Percentiles rank a stretch among this genome's conserved stretches.
phyloP scores from a whole-genome alignment of 1,140 invertebrate species.

The Sesamia nonagrioides region DNA sequence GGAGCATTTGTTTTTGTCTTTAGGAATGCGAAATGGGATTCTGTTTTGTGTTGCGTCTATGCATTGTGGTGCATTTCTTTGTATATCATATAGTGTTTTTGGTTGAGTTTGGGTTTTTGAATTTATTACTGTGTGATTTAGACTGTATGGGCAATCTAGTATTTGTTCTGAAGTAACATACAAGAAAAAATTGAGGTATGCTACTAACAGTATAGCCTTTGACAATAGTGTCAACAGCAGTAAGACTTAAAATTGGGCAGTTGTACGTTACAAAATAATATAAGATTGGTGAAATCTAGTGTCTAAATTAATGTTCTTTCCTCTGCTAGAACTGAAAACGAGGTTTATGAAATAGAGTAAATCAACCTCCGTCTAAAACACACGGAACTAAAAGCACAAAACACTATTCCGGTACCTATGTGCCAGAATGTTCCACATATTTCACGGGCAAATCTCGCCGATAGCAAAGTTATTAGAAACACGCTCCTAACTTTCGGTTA shows the following conservation, averaged over 20 bases:
- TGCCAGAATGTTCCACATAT: slow-evolving; percentile 46
- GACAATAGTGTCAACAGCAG: too few species aligned
- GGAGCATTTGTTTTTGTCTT: slow-evolving; percentile 15
- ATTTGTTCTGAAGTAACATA: too few species aligned
- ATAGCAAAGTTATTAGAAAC: slow-evolving; percentile 50
- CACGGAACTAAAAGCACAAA: background rate
- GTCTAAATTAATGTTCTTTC: too few species aligned
- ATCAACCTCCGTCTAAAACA: background rate
- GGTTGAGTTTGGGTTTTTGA: background rate
- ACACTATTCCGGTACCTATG: background rate
- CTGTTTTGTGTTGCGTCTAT: background rate
- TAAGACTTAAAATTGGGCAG: too few species aligned
- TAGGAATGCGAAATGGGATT: background rate
- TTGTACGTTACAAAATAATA: too few species aligned
- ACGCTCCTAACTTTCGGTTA: slow-evolving; percentile 36
- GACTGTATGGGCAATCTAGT: too few species aligned
- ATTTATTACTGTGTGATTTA: background rate
- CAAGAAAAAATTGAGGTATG: too few species aligned
- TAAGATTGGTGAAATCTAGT: too few species aligned
- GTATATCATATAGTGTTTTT: background rate
- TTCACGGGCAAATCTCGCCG: slow-evolving; percentile 55
- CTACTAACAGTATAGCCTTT: too few species aligned
- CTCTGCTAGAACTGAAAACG: too few species aligned
- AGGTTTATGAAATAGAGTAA: background rate
- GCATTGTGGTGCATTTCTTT: background rate